Evolutionary conservation across 2,888 invertebrate species (phyloP).

Genomic region (Drosophila robusta): DNA sequence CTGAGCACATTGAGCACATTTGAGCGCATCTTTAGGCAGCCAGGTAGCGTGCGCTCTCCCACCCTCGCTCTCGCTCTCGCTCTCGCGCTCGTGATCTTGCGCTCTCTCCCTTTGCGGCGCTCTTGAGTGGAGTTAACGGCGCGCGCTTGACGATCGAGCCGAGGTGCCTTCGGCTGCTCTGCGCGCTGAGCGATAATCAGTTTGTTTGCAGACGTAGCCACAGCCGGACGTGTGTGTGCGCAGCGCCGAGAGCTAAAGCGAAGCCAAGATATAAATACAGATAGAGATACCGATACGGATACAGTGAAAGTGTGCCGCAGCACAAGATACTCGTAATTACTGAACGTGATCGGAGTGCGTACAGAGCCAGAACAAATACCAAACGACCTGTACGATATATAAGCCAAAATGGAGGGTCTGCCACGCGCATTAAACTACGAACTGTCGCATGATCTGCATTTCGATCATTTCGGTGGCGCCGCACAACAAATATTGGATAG

Average conservation of each 20-base stretch:
- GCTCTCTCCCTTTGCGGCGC: slow-evolving; percentile 21
- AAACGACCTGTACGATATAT: slow-evolving; percentile 19
- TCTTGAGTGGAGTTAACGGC: slow-evolving; percentile 66
- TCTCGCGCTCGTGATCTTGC: slow-evolving; percentile 2
- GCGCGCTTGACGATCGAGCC: slow-evolving; percentile 41
- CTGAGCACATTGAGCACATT: slow-evolving; percentile 31
- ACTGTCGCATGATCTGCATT: slow-evolving; percentile 81
- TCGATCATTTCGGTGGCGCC: slow-evolving; percentile 77
- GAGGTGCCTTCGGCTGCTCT: slow-evolving; percentile 45
- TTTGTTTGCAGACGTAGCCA: slow-evolving; percentile 70
- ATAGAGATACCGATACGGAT: slow-evolving; percentile 31
- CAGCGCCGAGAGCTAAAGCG: slow-evolving; percentile 31
- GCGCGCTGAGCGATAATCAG: slow-evolving; percentile 61
- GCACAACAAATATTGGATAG: slow-evolving; percentile 80
- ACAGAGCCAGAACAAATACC: slow-evolving; percentile 13
- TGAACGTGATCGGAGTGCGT: slow-evolving; percentile 22
- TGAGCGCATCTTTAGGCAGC: slow-evolving; percentile 34
- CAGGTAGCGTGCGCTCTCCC: slow-evolving; percentile 53
- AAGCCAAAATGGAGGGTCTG: slow-evolving; percentile 78
- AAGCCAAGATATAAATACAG: slow-evolving; percentile 33
- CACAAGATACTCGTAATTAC: slow-evolving; percentile 45
- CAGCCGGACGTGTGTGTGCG: slow-evolving; percentile 54
- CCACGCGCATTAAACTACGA: slow-evolving; percentile 83
- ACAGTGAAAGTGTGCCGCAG: slow-evolving; percentile 70
- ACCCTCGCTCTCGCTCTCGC: neutral